Conservation (phyloP, 1,140 invertebrate species). For the Zeugodacus cucurbitae region DNA sequence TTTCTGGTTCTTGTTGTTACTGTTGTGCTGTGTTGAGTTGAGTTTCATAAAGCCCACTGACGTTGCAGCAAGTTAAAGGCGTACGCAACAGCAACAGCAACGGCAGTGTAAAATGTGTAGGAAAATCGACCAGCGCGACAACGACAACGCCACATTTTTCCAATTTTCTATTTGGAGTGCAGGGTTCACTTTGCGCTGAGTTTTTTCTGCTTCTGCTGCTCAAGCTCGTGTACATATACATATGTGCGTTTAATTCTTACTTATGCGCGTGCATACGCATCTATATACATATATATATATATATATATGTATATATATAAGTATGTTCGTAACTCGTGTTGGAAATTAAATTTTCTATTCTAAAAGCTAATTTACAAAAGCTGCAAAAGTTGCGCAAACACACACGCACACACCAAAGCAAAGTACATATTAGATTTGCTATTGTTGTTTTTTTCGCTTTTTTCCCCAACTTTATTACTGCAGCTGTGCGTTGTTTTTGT, state of each 20-base stretch:
- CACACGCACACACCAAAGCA: background rate
- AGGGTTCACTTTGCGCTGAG: background rate
- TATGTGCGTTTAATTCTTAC: too few relatives aligned
- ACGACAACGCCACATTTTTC: constrained; percentile 18
- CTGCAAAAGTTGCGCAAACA: constrained; percentile 1
- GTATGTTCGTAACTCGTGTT: background rate
- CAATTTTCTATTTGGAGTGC: constrained; percentile 30
- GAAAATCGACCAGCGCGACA: background rate
- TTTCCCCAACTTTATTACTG: constrained; percentile 14
- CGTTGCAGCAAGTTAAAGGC: background rate
- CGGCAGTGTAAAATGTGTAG: background rate
- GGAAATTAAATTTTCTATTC: constrained; percentile 34
- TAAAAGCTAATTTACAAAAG: constrained; percentile 31
- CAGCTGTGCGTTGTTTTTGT: constrained; percentile 26
- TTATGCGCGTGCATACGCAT: too few relatives aligned
- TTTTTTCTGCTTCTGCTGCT: background rate
- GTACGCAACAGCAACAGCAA: background rate
- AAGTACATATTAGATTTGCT: background rate
- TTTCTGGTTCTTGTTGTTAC: background rate
- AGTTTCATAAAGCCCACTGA: background rate
- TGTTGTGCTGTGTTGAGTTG: background rate
- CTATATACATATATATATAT: too few relatives aligned
- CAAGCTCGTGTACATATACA: background rate
- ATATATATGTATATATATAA: too few relatives aligned
- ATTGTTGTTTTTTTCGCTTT: background rate